Evolutionary conservation across 2,113 vertebrate genomes (phyloP).

Genomic region (Mobula hypostoma): DNA sequence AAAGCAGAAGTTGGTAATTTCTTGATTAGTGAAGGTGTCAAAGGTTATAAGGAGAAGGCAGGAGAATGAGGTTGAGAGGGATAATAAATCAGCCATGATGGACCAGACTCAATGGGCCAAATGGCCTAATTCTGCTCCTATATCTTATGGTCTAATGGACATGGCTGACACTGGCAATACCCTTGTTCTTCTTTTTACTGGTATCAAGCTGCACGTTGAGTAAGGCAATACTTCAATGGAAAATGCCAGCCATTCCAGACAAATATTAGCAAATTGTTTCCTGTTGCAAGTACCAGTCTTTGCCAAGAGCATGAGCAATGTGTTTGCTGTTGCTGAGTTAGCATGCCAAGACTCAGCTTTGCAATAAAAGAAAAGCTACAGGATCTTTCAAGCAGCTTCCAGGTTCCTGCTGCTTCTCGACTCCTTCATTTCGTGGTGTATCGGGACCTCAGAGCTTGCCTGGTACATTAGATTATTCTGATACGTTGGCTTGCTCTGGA

Average conservation of each 20-base stretch:
- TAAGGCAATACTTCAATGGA: not conserved
- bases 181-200: not conserved
- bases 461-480: not conserved
- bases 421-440: not conserved
- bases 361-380: not conserved
- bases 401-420: not conserved
- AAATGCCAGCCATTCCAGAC: not conserved
- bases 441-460: not conserved
- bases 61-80: no score
- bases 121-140: no score
- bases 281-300: not conserved
- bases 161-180: no score
- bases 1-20: no score
- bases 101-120: no score
- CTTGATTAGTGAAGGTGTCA: no score
- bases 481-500: not conserved
- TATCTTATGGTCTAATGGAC: no score
- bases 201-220: not conserved
- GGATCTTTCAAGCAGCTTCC: not conserved
- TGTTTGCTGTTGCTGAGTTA: not conserved
- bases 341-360: not conserved
- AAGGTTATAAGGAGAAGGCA: no score
- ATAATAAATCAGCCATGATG: no score
- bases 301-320: not conserved
- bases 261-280: not conserved